Percentiles rank a stretch among this genome's conserved stretches.
Evolutionary conservation across 2,113 vertebrate species (phyloP).

Genomic region (Bujurquina vittata): DNA sequence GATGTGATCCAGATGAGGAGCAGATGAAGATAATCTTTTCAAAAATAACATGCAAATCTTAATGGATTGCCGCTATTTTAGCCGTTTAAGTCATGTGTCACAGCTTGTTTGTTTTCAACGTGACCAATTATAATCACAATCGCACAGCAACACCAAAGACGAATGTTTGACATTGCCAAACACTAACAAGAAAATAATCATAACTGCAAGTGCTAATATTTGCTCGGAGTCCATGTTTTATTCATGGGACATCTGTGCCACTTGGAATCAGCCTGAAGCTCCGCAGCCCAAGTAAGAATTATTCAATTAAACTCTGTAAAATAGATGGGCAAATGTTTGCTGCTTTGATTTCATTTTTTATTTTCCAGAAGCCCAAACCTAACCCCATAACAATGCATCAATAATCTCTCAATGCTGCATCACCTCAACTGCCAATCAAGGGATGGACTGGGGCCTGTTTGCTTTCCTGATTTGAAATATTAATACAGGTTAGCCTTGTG

Average conservation of each 20-base stretch:
- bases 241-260: slow-evolving; percentile 74
- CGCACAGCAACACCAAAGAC: slow-evolving; percentile 37
- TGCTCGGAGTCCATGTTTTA: slow-evolving; percentile 68
- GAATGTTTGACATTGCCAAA: slow-evolving; percentile 51
- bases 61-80: slow-evolving; percentile 37
- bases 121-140: slow-evolving; percentile 60
- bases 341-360: slow-evolving; percentile 42
- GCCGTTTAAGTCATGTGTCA: slow-evolving; percentile 25
- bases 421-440: slow-evolving; percentile 74
- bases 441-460: slow-evolving; percentile 55
- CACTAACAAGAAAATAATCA: slow-evolving; percentile 64
- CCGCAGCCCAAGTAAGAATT: slow-evolving; percentile 51
- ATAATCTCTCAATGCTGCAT: slow-evolving; percentile 68
- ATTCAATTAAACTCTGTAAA: slow-evolving; percentile 67
- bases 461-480: slow-evolving; percentile 81
- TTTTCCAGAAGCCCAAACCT: slow-evolving; percentile 46
- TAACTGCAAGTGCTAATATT: slow-evolving; percentile 62
- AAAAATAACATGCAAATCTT: slow-evolving; percentile 44
- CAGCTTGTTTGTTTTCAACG: slow-evolving; percentile 38
- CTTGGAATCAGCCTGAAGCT: slow-evolving; percentile 61
- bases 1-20: slow-evolving; percentile 26
- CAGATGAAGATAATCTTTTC: slow-evolving; percentile 33
- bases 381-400: slow-evolving; percentile 58
- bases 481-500: slow-evolving; percentile 82
- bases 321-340: slow-evolving; percentile 58